Evolutionary conservation across 1,140 invertebrate genomes (phyloP).

Genomic region (Leptinotarsa texana): DNA sequence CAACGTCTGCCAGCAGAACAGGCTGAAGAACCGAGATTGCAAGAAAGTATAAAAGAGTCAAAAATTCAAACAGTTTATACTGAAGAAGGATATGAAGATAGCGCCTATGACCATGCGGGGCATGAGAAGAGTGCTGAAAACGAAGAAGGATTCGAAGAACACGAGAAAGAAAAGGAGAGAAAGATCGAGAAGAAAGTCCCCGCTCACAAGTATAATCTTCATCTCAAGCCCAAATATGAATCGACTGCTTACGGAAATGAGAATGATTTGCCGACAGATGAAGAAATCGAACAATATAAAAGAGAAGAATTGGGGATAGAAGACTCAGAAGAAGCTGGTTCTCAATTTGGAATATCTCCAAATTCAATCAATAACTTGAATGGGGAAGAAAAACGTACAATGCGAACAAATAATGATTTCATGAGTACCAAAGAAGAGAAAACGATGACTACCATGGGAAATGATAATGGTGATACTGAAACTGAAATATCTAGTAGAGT

Average conservation of each 20-base stretch:
- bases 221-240: slow-evolving; percentile 6
- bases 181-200: slow-evolving; percentile 22
- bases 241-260: slow-evolving; percentile 7
- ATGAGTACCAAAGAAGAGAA: slow-evolving; percentile 57
- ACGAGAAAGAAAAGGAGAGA: slow-evolving; percentile 35
- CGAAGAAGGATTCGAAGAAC: slow-evolving; percentile 53
- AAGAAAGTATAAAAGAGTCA: slow-evolving; percentile 69
- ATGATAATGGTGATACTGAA: slow-evolving; percentile 43
- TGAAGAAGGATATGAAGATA: slow-evolving; percentile 79
- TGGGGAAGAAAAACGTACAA: not conserved
- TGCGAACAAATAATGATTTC: slow-evolving; percentile 39
- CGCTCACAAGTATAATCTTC: slow-evolving; percentile 28
- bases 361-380: slow-evolving; percentile 11
- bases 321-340: slow-evolving; percentile 19
- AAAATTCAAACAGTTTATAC: slow-evolving; percentile 75
- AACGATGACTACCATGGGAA: slow-evolving; percentile 52
- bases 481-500: slow-evolving; percentile 48
- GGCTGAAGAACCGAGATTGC: slow-evolving; percentile 62
- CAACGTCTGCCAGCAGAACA: slow-evolving; percentile 64
- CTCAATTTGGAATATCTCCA: slow-evolving; percentile 4
- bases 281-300: slow-evolving; percentile 22
- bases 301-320: slow-evolving; percentile 19
- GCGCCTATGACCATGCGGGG: slow-evolving; percentile 75
- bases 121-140: slow-evolving; percentile 68
- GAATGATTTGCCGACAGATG: slow-evolving; percentile 10